Evolutionary conservation across 2,113 vertebrate species (phyloP).

Genomic region (Verasper variegatus): DNA sequence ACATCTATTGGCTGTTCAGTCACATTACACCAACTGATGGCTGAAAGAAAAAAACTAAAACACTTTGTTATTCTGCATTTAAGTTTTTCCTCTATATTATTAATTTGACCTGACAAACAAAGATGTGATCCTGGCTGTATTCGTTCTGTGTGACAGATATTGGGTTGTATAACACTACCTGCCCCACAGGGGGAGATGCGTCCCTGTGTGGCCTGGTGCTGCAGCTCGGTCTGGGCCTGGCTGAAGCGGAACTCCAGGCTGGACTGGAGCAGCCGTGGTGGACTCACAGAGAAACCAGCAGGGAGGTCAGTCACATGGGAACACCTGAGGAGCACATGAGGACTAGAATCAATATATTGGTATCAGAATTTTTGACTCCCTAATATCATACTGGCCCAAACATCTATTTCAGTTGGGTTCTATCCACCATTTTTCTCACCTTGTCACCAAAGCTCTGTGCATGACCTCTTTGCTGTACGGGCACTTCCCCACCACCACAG

Average conservation of each 20-base stretch:
- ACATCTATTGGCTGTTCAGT: slow-evolving; percentile 90
- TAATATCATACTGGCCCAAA: too few relatives aligned
- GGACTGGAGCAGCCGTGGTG: slow-evolving; percentile 85
- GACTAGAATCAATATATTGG: not conserved
- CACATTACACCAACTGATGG: slow-evolving; percentile 94
- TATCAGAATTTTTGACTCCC: too few relatives aligned
- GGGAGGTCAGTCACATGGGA: slow-evolving; percentile 82
- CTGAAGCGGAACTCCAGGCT: slow-evolving; percentile 87
- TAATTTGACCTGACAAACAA: not conserved
- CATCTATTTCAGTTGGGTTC: too few relatives aligned
- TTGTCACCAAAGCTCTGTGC: slow-evolving; percentile 85
- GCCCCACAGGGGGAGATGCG: slow-evolving; percentile 90
- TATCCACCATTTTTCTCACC: slow-evolving; percentile 70
- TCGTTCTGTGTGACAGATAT: too few relatives aligned
- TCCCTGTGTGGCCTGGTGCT: slow-evolving; percentile 62
- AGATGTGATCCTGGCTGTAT: too few relatives aligned
- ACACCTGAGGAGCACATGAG: slow-evolving; percentile 80
- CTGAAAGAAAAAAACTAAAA: slow-evolving; percentile 71
- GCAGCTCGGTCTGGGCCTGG: slow-evolving; percentile 77
- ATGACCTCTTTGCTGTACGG: slow-evolving; percentile 87
- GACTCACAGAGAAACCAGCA: slow-evolving; percentile 80
- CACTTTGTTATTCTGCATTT: too few relatives aligned
- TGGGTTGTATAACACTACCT: slow-evolving; percentile 74
- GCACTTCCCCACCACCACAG: slow-evolving; percentile 89
- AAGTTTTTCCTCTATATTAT: too few relatives aligned